phyloP scores from a whole-genome alignment of 2,888 invertebrate genomes.

The Polydrusus pterygomalis region DNA sequence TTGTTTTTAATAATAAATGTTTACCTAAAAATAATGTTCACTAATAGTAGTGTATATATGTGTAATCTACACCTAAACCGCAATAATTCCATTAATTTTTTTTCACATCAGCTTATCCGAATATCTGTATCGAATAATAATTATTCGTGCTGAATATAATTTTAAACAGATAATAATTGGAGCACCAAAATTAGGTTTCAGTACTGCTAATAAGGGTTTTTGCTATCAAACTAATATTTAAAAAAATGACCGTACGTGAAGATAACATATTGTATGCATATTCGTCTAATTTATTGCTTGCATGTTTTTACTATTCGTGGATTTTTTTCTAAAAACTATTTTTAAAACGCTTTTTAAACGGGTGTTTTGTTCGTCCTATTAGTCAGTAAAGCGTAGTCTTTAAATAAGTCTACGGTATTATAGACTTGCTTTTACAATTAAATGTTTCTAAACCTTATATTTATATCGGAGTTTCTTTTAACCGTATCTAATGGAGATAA shows the following conservation, averaged over 20 bases:
- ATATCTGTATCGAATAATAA: too few relatives aligned
- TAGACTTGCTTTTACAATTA: background rate
- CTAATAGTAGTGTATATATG: background rate
- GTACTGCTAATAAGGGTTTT: background rate
- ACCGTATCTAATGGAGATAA: background rate
- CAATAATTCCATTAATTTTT: background rate
- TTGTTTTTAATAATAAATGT: too few relatives aligned
- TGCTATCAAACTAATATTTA: background rate
- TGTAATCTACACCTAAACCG: too few relatives aligned
- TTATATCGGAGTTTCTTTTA: background rate
- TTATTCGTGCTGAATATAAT: too few relatives aligned
- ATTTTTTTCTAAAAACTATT: background rate
- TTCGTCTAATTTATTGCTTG: background rate
- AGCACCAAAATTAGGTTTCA: background rate
- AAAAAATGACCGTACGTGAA: background rate
- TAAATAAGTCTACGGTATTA: background rate
- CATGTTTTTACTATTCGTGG: background rate
- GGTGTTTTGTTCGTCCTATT: background rate
- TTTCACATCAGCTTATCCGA: background rate
- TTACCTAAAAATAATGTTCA: too few relatives aligned
- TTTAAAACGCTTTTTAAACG: background rate
- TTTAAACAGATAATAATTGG: background rate
- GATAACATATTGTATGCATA: background rate
- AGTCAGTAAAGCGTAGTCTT: background rate
- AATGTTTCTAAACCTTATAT: background rate